Evolutionary conservation across 2,113 vertebrate genomes (phyloP), one percentile per base, ranked within the genome.

Genomic region (Ploceus nigricollis): DNA sequence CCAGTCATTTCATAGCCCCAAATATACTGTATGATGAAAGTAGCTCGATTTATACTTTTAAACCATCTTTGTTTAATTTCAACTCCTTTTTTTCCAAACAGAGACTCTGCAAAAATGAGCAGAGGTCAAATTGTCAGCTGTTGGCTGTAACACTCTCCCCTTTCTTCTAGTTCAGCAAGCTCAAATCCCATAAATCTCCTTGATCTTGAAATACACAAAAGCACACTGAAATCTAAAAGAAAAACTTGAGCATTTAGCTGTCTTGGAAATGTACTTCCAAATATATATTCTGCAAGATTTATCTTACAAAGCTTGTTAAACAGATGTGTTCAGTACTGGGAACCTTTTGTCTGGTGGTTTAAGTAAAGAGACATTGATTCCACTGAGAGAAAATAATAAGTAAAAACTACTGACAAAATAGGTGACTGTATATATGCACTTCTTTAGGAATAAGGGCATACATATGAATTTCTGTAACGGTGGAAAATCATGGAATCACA

Each of bases 121-220:
- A 82, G 90, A 94, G 90, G 97, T 96, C 95, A 96, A 75, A 90
- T 84, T 33, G 30, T 91, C 89, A 80, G 77, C 76, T 94, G 86
- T 91, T 92, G 71, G 48, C 78, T 92, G 12, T 88, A 89, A 81
- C 23, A 6, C 50, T 94, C 61, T 82, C 60, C 66, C 31, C 51
- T 82, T 94, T 93, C 73, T 92, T 57, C 65, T 80, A 57, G 71
- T 89, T 91, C 83, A 87, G 28, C 37, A 61, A 94, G 63, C 21
- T 83, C 76, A 81, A 76, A 88, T 87, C 53, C 53, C 42, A 64
- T 73, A 90, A 88, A 87, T 86, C 71, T 95, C 35, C 61, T 89
- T 94, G 64, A 81, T 96, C 80, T 91, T 88, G 83, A 92, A 95
- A 95, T 75, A 70, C 82, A 87, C 68, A 86, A 86, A 90, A 77